Percentiles rank a stretch among this genome's conserved stretches.
Conservation (phyloP, 2,888 invertebrate species). For the Brachypalpus laphriformis region DNA sequence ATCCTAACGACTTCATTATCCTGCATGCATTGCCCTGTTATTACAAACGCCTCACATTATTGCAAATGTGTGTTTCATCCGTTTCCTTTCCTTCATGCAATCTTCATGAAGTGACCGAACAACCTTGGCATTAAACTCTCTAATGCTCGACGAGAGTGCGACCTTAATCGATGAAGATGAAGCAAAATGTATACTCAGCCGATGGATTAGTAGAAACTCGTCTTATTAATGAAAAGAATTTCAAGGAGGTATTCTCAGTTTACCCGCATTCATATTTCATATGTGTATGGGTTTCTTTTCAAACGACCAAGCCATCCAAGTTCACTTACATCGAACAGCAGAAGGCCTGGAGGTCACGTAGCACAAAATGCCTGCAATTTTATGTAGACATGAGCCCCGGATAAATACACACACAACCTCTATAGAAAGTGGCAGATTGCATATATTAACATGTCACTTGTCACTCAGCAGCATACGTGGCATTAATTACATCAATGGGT, state of each 20-base stretch:
- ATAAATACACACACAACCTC: not conserved
- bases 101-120: not conserved
- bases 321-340: not conserved
- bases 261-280: not conserved
- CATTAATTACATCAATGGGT: conserved; percentile 46
- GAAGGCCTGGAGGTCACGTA: not conserved
- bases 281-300: not conserved
- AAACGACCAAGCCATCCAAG: not conserved
- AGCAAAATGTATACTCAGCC: not conserved
- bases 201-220: not conserved
- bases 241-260: not conserved
- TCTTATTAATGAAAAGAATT: not conserved
- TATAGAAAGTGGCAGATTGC: not conserved
- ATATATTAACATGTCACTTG: conserved; percentile 14
- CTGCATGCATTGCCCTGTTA: not conserved
- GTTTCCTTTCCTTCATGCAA: not conserved
- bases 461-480: conserved; percentile 23
- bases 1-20: conserved; percentile 1
- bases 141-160: not conserved
- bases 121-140: conserved; percentile 13
- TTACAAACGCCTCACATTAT: conserved; percentile 18
- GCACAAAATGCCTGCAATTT: not conserved
- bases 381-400: conserved; percentile 2
- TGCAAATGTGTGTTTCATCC: conserved; percentile 9
- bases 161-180: not conserved